Percentiles rank a stretch among this genome's conserved stretches.
phyloP scores from a whole-genome alignment of 1,140 invertebrate species.

The Periplaneta americana region DNA sequence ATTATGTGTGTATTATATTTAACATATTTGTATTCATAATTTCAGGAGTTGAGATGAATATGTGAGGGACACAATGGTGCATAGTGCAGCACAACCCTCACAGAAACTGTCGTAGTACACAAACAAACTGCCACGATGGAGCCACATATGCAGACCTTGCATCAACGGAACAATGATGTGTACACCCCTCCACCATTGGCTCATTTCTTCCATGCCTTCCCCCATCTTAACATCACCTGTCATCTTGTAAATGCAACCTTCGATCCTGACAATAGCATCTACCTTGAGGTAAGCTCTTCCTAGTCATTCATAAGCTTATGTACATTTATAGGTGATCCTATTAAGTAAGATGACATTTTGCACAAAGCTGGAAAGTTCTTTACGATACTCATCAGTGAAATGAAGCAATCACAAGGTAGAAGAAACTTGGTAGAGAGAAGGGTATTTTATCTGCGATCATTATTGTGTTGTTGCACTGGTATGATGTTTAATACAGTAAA shows the following conservation, averaged over 20 bases:
- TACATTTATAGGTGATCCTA: too few species aligned
- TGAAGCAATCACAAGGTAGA: too few species aligned
- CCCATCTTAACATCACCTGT: conserved; percentile 82
- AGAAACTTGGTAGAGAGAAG: too few species aligned
- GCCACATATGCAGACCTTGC: conserved; percentile 30
- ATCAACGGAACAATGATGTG: conserved; percentile 62
- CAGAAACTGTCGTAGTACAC: neutral
- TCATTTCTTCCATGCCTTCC: conserved; percentile 77
- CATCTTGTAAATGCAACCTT: conserved; percentile 87
- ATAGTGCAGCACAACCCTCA: neutral
- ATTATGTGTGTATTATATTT: too few species aligned
- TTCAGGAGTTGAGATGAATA: neutral
- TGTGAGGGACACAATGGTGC: neutral
- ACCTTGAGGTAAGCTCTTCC: conserved; percentile 68
- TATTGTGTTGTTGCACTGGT: too few species aligned
- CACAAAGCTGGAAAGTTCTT: too few species aligned
- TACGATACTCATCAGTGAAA: neutral
- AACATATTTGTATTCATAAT: too few species aligned
- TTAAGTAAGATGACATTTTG: neutral
- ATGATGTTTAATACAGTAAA: too few species aligned
- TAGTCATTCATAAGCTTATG: neutral
- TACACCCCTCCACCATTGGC: conserved; percentile 69
- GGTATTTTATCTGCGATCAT: too few species aligned
- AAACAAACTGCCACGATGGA: neutral
- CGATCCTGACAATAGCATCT: conserved; percentile 78